Conservation (phyloP, 1,140 invertebrate genomes). For the Temnothorax nylanderi region DNA sequence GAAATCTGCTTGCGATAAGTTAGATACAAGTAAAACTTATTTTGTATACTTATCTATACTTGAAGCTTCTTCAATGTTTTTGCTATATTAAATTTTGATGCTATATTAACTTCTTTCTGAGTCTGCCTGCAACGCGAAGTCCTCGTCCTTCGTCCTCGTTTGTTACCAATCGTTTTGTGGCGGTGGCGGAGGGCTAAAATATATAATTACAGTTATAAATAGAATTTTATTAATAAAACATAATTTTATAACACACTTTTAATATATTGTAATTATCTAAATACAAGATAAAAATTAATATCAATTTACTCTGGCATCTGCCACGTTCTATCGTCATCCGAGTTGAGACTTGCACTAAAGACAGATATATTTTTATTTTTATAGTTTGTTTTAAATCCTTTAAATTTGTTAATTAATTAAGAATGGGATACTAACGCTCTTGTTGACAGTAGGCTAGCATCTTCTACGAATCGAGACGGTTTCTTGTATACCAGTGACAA, state of each 20-base stretch:
- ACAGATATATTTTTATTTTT: slow-evolving; percentile 46
- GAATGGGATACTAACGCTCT: slow-evolving; percentile 77
- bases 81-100: slow-evolving; percentile 3
- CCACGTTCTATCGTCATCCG: slow-evolving; percentile 79
- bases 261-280: slow-evolving; percentile 9
- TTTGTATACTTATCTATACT: slow-evolving; percentile 38
- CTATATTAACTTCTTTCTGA: not conserved
- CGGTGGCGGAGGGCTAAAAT: slow-evolving; percentile 76
- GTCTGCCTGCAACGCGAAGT: not conserved
- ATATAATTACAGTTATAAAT: slow-evolving; percentile 28
- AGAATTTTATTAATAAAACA: slow-evolving; percentile 10
- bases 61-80: slow-evolving; percentile 13
- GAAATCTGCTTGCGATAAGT: slow-evolving; percentile 8
- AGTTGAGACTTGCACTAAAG: slow-evolving; percentile 79
- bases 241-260: not conserved
- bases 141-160: not conserved
- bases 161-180: slow-evolving; percentile 78
- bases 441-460: slow-evolving; percentile 71
- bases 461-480: slow-evolving; percentile 67
- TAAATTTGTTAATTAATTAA: slow-evolving; percentile 9
- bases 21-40: slow-evolving; percentile 7
- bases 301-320: slow-evolving; percentile 79
- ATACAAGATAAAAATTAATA: not conserved
- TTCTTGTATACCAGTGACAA: slow-evolving; percentile 80
- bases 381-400: not conserved